Conservation (phyloP, 1,140 invertebrate genomes). For the Drosophila oshimai region DNA sequence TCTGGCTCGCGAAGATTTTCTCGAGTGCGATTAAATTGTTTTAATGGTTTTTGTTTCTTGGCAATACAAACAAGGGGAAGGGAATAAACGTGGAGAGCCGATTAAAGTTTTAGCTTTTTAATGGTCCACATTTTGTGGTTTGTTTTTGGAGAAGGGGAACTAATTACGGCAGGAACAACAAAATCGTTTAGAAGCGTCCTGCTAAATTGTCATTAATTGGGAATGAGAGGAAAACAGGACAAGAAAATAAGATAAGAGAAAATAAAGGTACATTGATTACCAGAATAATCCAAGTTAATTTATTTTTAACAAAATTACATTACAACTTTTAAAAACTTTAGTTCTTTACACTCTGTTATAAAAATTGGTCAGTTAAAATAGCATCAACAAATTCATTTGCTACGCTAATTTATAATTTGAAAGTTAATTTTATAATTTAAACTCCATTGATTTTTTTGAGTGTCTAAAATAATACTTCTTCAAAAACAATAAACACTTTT, state of each 20-base stretch:
- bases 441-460: too few species aligned
- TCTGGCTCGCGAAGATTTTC: conserved; percentile 66
- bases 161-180: conserved; percentile 37
- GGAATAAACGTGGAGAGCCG: not conserved
- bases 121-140: conserved; percentile 48
- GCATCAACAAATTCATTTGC: too few species aligned
- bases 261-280: not conserved
- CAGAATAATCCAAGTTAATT: not conserved
- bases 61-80: not conserved
- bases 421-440: too few species aligned
- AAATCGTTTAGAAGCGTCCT: conserved; percentile 10
- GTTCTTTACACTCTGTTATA: too few species aligned
- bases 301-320: too few species aligned
- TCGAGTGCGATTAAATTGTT: conserved; percentile 78
- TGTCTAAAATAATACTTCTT: not conserved
- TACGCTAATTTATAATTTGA: too few species aligned
- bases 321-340: not conserved
- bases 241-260: not conserved
- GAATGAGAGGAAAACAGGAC: not conserved
- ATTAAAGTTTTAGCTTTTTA: conserved; percentile 72
- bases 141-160: not conserved
- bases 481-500: not conserved
- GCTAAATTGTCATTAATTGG: conserved; percentile 6
- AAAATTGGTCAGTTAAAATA: too few species aligned
- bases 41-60: conserved; percentile 73